phyloP scores from a whole-genome alignment of 2,888 invertebrate species.

The Gryllus longicercus region DNA sequence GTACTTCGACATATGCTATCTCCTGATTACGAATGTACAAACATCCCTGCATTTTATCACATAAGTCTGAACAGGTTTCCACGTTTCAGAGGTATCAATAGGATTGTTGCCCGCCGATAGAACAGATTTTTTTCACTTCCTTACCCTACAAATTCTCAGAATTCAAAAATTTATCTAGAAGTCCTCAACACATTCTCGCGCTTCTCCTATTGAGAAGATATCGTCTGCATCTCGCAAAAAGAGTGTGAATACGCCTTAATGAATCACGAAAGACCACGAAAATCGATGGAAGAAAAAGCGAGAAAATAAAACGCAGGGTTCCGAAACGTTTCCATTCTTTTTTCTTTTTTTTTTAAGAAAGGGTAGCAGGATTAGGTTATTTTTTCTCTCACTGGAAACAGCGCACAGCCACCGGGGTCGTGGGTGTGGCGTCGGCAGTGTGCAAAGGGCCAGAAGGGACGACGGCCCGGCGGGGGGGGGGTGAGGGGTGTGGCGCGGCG shows the following conservation, averaged over 20 bases:
- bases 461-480: not conserved
- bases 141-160: no score
- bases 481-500: not conserved
- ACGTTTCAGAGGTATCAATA: no score
- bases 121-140: no score
- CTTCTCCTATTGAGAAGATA: no score
- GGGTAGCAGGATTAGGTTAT: constrained; percentile 5
- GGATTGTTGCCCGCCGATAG: no score
- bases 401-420: not conserved
- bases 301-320: not conserved
- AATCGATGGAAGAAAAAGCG: not conserved
- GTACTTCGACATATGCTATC: no score
- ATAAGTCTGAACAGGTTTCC: no score
- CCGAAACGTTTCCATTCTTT: not conserved
- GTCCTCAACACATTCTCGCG: no score
- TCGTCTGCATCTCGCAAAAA: not conserved
- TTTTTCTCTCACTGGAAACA: not conserved
- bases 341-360: not conserved
- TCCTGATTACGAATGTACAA: no score
- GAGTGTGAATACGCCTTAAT: not conserved
- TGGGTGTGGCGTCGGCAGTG: not conserved
- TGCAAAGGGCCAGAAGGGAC: not conserved
- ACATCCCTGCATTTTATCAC: no score
- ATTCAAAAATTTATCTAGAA: no score
- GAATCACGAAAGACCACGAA: not conserved